Evolutionary conservation across 2,888 invertebrate species (phyloP).

Genomic region (Capitulum mitella): DNA sequence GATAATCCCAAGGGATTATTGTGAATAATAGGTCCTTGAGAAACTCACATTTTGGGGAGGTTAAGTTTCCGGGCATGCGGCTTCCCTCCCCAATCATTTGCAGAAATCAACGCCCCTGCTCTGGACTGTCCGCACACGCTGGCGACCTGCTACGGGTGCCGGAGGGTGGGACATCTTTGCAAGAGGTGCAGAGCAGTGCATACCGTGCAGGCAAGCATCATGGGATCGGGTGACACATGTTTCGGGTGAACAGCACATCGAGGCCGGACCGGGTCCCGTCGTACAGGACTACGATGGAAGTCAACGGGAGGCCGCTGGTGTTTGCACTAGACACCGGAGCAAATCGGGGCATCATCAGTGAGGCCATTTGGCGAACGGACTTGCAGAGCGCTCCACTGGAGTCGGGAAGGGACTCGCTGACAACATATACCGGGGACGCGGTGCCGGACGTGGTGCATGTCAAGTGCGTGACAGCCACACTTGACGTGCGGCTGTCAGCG

Average conservation of each 20-base stretch:
- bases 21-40: no score
- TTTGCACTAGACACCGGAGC: background rate
- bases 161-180: no score
- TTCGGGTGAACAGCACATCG: background rate
- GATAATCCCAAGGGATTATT: no score
- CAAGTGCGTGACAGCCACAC: no score
- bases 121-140: no score
- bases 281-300: background rate
- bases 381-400: background rate
- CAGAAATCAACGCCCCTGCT: no score
- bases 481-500: background rate
- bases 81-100: no score
- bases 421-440: background rate
- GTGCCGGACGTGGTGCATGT: no score
- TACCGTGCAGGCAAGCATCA: background rate
- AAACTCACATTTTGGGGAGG: no score
- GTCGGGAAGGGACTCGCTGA: background rate
- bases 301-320: background rate
- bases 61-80: no score
- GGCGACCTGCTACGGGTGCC: no score
- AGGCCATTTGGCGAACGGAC: background rate
- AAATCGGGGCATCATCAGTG: background rate
- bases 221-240: background rate
- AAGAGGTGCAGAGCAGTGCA: background rate
- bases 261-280: background rate